Conservation (phyloP, 2,113 vertebrate genomes). For the Lichenostomus cassidix region DNA sequence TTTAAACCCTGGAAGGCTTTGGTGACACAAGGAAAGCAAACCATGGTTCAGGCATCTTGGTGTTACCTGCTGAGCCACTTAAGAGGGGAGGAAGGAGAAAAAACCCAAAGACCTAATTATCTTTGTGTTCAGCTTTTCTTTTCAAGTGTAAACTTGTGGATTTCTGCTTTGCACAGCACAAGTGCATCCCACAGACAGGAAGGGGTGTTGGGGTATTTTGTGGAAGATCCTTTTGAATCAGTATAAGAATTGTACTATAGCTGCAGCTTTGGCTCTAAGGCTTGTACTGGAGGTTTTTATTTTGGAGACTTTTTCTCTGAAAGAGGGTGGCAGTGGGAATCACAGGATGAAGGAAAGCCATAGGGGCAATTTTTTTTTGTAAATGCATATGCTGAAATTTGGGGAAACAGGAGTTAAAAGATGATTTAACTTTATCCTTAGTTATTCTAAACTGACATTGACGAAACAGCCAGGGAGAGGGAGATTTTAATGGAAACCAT, state of each 20-base stretch:
- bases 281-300: not conserved
- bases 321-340: not conserved
- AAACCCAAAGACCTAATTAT: not conserved
- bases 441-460: not conserved
- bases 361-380: not conserved
- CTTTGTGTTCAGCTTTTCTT: not conserved
- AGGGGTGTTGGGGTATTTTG: not conserved
- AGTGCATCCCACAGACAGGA: not conserved
- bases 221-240: not conserved
- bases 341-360: not conserved
- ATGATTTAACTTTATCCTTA: not conserved
- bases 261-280: not conserved
- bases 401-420: not conserved
- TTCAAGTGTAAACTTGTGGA: not conserved
- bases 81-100: not conserved
- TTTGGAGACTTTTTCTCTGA: not conserved
- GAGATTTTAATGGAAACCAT: conserved; percentile 29
- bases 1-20: not conserved
- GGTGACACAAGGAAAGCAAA: not conserved
- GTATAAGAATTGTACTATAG: not conserved
- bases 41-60: not conserved
- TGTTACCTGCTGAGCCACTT: not conserved
- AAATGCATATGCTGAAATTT: not conserved
- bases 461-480: not conserved
- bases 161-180: not conserved